Evolutionary conservation across 2,797 vertebrate genomes (phyloP).

Genomic region (Podargus strigoides): DNA sequence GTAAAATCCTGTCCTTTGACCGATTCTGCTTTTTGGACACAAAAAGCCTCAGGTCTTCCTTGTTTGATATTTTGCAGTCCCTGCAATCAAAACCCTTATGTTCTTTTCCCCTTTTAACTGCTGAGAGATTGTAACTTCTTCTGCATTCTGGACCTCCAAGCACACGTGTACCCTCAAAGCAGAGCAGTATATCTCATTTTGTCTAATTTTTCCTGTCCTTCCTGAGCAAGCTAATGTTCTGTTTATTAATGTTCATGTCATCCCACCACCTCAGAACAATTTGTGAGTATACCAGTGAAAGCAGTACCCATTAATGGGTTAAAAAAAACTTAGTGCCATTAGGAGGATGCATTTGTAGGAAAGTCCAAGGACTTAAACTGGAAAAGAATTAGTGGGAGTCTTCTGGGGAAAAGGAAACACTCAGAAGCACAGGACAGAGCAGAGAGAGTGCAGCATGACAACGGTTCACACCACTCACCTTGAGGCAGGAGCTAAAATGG

Average conservation of each 20-base stretch:
- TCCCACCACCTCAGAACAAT: background rate
- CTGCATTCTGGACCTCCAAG: background rate
- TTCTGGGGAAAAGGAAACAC: background rate
- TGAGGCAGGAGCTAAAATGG: conserved; percentile 1
- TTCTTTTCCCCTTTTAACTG: background rate
- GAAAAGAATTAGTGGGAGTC: background rate
- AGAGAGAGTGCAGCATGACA: background rate
- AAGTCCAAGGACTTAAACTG: background rate
- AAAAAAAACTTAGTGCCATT: background rate
- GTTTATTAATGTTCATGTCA: background rate
- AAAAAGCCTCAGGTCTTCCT: background rate
- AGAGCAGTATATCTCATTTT: background rate
- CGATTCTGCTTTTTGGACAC: background rate
- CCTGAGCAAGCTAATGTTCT: background rate
- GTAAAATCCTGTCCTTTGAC: background rate
- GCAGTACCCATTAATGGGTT: background rate
- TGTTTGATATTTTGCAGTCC: background rate
- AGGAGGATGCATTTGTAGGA: background rate
- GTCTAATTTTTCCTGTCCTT: background rate
- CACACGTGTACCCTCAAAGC: background rate
- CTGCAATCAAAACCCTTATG: background rate
- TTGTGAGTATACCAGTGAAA: background rate
- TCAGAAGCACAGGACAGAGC: background rate
- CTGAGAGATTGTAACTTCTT: background rate
- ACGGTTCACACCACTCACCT: background rate